Evolutionary conservation across 1,140 invertebrate genomes (phyloP), one percentile per base, ranked within the genome.

Genomic region (Leptoteleia sp.): DNA sequence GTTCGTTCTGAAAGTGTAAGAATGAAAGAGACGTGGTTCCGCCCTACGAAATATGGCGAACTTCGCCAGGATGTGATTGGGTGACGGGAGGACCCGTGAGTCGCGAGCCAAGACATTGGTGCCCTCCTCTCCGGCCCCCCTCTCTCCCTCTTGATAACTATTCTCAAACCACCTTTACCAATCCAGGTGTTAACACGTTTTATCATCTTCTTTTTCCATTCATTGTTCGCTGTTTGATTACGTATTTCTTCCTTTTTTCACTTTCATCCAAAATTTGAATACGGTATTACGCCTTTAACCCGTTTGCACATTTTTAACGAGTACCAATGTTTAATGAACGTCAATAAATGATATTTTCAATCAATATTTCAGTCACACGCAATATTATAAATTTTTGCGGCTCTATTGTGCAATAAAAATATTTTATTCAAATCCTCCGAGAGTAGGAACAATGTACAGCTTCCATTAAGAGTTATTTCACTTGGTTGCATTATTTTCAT

Each of bases 1-100:
- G 70, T 79, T 83, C 79, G 79, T 79, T 57, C 42, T 78, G 80
- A 81, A 82, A 72, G 68, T 62, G 73, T 52, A 50, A 79, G 54
- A 78, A 70, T 75, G 72, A 82, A 78, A 83, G 82, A 79, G 82
- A 87, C 79, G 85, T 82, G 73, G 81, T 87, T 89, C 88, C 88
- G 88, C 88, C 88, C 86, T 86, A 85, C 86, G 83, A 86, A 88
- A 89, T 88, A 88, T 88, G 86, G 87, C 87, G 86, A 88, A 82
- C 85, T 83, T 85, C 81, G 81, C 83, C 81, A 87, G 84, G 76
- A 87, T 86, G 87, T 88, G 88, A 89, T 89, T 89, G 88, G 88
- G 82, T 89, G 86, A 88, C 87, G 88, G 87, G 86, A 87, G 87
- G 86, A 88, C 84, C 86, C 81, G 79, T 82, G 76, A 83, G 81